Evolutionary conservation across 1,140 invertebrate genomes (phyloP).

Genomic region (Plectus sambesii): DNA sequence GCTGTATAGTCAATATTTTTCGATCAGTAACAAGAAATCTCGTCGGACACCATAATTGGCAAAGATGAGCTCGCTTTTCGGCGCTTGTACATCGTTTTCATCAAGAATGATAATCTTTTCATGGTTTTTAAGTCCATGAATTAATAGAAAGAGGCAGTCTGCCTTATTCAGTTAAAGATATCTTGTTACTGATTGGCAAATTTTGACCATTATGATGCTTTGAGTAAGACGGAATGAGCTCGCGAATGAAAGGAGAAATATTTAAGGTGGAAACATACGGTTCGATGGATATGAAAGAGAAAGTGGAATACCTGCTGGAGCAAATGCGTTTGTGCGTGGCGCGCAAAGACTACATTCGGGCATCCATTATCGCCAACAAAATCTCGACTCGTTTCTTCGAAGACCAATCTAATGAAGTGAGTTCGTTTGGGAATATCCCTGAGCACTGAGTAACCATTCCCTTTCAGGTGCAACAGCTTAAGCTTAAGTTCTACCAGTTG

Average conservation of each 20-base stretch:
- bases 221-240: background rate
- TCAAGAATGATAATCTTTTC: no score
- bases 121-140: no score
- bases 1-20: background rate
- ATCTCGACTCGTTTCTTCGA: conserved; percentile 95
- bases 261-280: conserved; percentile 85
- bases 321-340: conserved; percentile 94
- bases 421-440: conserved; percentile 41
- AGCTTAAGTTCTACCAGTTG: conserved; percentile 83
- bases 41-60: no score
- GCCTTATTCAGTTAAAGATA: no score
- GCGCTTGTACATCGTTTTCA: no score
- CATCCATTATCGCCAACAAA: conserved; percentile 98
- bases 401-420: conserved; percentile 57
- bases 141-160: no score
- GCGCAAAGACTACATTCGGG: conserved; percentile 89
- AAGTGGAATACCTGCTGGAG: conserved; percentile 84
- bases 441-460: conserved; percentile 15
- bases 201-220: no score
- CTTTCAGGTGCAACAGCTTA: conserved; percentile 55
- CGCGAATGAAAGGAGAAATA: background rate
- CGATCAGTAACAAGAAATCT: no score
- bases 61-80: no score
- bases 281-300: conserved; percentile 94
- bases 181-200: no score